Evolutionary conservation across 2,113 vertebrate species (phyloP).

Genomic region (Sclerurus mexicanus): DNA sequence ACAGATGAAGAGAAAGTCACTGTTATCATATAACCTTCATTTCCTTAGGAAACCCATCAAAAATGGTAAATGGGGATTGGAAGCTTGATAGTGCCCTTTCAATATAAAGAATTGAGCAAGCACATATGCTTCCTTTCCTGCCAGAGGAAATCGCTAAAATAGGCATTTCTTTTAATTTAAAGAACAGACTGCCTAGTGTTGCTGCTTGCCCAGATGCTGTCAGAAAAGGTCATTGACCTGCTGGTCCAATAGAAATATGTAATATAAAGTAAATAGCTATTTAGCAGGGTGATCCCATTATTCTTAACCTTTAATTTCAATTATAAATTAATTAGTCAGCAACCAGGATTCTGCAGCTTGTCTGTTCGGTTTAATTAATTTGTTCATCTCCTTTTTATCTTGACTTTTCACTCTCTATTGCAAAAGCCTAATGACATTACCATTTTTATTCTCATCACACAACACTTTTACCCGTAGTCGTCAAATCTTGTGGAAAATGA

Average conservation of each 20-base stretch:
- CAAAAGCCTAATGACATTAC: neutral
- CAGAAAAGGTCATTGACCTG: neutral
- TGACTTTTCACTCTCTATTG: neutral
- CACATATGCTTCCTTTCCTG: neutral
- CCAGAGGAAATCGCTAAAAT: slow-evolving; percentile 13
- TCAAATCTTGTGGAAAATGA: neutral
- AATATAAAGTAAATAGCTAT: slow-evolving; percentile 4
- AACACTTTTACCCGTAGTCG: neutral
- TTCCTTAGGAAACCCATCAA: slow-evolving; percentile 26
- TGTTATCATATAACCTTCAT: neutral
- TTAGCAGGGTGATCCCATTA: neutral
- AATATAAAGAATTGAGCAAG: slow-evolving; percentile 1
- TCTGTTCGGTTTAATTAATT: neutral
- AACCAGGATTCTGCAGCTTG: neutral
- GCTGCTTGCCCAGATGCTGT: neutral
- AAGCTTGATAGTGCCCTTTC: slow-evolving; percentile 18
- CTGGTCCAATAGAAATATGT: neutral
- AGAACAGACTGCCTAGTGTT: neutral
- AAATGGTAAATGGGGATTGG: neutral
- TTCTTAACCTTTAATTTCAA: neutral
- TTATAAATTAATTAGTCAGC: slow-evolving; percentile 6
- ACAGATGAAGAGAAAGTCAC: neutral
- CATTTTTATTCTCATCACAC: neutral
- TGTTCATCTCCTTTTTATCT: neutral
- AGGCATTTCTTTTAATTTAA: slow-evolving; percentile 4